These are phyloP conservation scores for Karalla daura DNA, from an alignment of 2,797 vertebrate genomes.

Conservation along the genomic window DNA sequence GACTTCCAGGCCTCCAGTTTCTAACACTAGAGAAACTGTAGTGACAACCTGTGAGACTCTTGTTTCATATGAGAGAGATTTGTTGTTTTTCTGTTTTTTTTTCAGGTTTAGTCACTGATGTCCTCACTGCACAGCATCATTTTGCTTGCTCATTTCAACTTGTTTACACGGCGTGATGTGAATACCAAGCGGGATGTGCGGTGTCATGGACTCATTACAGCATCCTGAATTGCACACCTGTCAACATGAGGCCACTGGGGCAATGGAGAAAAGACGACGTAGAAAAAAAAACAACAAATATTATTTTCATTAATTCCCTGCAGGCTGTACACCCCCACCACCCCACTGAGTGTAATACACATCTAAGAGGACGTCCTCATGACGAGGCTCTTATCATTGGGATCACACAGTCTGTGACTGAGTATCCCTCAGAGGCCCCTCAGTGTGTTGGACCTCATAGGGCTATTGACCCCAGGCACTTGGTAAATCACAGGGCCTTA, in stretches of 20 bases:
- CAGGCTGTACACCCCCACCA: not conserved
- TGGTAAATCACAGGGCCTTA: conserved; percentile 67
- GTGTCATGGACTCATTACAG: conserved; percentile 51
- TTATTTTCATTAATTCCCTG: conserved; percentile 53
- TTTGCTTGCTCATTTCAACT: conserved; percentile 19
- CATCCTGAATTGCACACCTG: conserved; percentile 52
- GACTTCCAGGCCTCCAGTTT: not conserved
- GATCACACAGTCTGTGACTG: conserved; percentile 52
- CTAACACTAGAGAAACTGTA: too few relatives aligned
- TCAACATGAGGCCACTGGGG: conserved; percentile 48
- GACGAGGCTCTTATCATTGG: conserved; percentile 43
- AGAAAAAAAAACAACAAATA: conserved; percentile 47
- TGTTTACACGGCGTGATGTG: conserved; percentile 28
- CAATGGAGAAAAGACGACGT: too few relatives aligned
- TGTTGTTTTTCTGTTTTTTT: conserved; percentile 25
- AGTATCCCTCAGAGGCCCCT: conserved; percentile 49
- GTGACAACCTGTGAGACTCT: too few relatives aligned
- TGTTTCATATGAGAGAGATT: not conserved
- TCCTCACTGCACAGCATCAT: conserved; percentile 2
- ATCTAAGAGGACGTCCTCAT: conserved; percentile 18
- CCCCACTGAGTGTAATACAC: not conserved
- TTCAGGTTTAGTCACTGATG: conserved; percentile 26
- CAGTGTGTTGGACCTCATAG: conserved; percentile 37
- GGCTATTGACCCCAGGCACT: conserved; percentile 25
- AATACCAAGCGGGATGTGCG: conserved; percentile 36